Evolutionary conservation across 2,888 invertebrate species (phyloP).

Genomic region (Microdon myrmicae): DNA sequence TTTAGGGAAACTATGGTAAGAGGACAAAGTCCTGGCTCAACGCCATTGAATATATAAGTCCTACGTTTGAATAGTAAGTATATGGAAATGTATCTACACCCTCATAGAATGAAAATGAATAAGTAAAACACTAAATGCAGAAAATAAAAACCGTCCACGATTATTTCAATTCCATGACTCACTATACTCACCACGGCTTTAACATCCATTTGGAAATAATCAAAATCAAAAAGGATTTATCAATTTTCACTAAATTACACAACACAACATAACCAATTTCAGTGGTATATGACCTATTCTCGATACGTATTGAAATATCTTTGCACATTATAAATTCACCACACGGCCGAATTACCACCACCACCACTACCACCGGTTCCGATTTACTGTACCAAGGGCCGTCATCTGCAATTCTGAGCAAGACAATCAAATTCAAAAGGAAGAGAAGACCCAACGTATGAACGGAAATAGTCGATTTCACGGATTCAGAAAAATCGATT

Average conservation of each 20-base stretch:
- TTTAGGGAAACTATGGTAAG: slow-evolving; percentile 9
- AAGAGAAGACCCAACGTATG: background rate
- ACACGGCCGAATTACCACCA: slow-evolving; percentile 34
- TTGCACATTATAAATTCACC: slow-evolving; percentile 34
- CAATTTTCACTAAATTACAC: slow-evolving; percentile 16
- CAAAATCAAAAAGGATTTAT: slow-evolving; percentile 2
- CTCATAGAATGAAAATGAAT: background rate
- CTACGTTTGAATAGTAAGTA: slow-evolving; percentile 10
- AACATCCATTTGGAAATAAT: slow-evolving; percentile 29
- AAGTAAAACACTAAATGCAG: background rate
- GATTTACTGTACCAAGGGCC: slow-evolving; percentile 29
- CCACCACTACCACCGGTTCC: slow-evolving; percentile 14
- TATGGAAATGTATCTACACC: background rate
- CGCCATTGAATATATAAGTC: slow-evolving; percentile 17
- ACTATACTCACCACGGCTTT: slow-evolving; percentile 44
- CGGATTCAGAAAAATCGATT: slow-evolving; percentile 49
- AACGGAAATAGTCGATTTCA: slow-evolving; percentile 20
- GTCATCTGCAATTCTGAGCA: slow-evolving; percentile 25
- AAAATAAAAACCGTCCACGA: background rate
- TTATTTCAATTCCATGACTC: slow-evolving; percentile 3
- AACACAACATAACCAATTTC: slow-evolving; percentile 10
- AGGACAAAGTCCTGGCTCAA: slow-evolving; percentile 7
- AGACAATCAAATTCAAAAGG: slow-evolving; percentile 9
- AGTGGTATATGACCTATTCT: slow-evolving; percentile 5
- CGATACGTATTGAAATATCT: slow-evolving; percentile 7